phyloP scores from a whole-genome alignment of 2,113 vertebrate species.

The Halichoeres trimaculatus region DNA sequence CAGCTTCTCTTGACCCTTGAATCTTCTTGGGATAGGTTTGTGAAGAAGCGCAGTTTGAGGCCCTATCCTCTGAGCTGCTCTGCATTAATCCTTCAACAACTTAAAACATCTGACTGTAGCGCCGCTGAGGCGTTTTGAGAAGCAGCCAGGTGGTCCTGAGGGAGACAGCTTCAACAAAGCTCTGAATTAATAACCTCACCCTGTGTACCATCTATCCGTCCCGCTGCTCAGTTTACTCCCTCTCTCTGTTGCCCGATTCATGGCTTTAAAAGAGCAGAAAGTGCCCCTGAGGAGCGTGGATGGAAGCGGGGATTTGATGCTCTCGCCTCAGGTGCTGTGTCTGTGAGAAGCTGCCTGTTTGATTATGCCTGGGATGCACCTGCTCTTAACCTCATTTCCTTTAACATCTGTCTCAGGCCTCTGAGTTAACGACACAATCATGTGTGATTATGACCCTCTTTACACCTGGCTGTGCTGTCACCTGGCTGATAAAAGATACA shows the following conservation, averaged over 20 bases:
- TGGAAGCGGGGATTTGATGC: conserved; percentile 51
- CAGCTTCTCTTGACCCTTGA: conserved; percentile 33
- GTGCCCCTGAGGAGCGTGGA: conserved; percentile 36
- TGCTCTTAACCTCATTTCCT: conserved; percentile 70
- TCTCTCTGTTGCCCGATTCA: conserved; percentile 29
- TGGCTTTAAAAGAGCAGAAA: conserved; percentile 31
- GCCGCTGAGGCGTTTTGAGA: conserved; percentile 23
- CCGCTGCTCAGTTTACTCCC: conserved; percentile 18
- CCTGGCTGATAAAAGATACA: conserved; percentile 22
- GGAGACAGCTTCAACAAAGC: conserved; percentile 52
- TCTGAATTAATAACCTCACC: conserved; percentile 61
- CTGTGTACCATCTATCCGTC: conserved; percentile 48
- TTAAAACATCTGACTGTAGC: conserved; percentile 32
- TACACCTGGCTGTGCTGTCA: conserved; percentile 19
- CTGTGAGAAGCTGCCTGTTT: conserved; percentile 45
- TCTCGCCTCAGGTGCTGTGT: conserved; percentile 41
- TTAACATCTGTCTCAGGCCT: conserved; percentile 62
- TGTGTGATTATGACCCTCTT: conserved; percentile 45
- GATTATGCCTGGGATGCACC: conserved; percentile 63
- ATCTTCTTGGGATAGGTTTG: conserved; percentile 1
- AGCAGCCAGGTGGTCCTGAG: conserved; percentile 41
- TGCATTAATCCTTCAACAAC: conserved; percentile 40
- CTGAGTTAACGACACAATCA: conserved; percentile 66
- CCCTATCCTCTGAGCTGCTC: conserved; percentile 32
- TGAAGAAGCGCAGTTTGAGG: conserved; percentile 11